Conservation (phyloP, 2,888 invertebrate species). For the Acleris cristana region DNA sequence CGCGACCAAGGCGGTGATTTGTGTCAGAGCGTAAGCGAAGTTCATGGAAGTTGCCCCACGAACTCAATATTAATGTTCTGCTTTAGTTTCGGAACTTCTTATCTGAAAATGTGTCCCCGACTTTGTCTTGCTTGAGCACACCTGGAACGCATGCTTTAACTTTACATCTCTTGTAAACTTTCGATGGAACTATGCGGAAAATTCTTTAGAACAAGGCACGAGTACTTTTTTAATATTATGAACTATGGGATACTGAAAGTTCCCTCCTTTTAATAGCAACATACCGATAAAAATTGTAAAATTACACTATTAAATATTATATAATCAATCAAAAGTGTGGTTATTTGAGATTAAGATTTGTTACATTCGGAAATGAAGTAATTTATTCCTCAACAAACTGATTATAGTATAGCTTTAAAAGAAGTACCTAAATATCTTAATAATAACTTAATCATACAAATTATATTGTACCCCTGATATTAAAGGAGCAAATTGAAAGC, state of each 20-base stretch:
- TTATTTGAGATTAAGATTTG: too few species aligned
- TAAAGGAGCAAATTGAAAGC: too few species aligned
- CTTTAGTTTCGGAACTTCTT: conserved; percentile 62
- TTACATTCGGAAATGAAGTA: too few species aligned
- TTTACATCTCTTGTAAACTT: conserved; percentile 9
- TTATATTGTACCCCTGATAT: too few species aligned
- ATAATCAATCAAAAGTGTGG: too few species aligned
- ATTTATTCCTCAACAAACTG: too few species aligned
- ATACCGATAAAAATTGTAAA: not conserved
- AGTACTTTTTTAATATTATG: not conserved
- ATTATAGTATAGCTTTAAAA: too few species aligned
- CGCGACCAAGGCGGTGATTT: conserved; percentile 54
- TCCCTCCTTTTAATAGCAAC: too few species aligned
- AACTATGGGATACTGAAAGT: not conserved
- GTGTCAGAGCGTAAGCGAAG: conserved; percentile 49
- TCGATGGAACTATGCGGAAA: not conserved
- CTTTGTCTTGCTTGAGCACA: conserved; percentile 26
- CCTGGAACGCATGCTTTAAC: conserved; percentile 24
- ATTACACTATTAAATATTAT: not conserved
- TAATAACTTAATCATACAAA: too few species aligned
- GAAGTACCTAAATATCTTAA: too few species aligned
- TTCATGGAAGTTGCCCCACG: conserved; percentile 57
- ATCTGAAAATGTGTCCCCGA: conserved; percentile 51
- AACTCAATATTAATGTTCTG: conserved; percentile 69
- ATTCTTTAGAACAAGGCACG: not conserved